phyloP scores from a whole-genome alignment of 2,888 invertebrate genomes.

The Trichopoda pennipes region DNA sequence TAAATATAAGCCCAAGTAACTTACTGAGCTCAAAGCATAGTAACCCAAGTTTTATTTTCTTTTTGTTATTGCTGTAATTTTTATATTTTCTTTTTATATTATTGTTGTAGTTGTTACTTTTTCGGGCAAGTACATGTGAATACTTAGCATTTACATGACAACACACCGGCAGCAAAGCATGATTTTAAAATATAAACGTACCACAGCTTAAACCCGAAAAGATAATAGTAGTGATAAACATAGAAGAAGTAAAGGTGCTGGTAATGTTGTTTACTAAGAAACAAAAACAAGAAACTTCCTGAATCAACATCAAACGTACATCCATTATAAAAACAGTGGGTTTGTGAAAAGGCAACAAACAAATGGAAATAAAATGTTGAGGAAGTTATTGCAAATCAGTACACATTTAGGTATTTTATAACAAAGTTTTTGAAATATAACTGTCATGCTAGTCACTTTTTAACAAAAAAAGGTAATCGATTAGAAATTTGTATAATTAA shows the following conservation, averaged over 20 bases:
- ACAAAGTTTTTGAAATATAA: too few species aligned
- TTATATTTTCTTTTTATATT: slow-evolving; percentile 16
- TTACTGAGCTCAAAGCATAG: slow-evolving; percentile 64
- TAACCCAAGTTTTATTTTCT: slow-evolving; percentile 55
- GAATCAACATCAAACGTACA: slow-evolving; percentile 22
- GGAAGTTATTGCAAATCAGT: too few species aligned
- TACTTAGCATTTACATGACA: slow-evolving; percentile 65
- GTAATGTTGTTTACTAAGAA: slow-evolving; percentile 16
- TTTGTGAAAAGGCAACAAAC: neutral
- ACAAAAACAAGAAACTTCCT: slow-evolving; percentile 53
- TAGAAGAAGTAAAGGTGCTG: slow-evolving; percentile 2
- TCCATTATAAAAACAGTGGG: slow-evolving; percentile 17
- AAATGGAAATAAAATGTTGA: too few species aligned
- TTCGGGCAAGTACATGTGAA: slow-evolving; percentile 47
- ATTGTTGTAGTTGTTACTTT: slow-evolving; percentile 11
- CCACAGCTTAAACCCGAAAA: slow-evolving; percentile 55
- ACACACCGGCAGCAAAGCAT: slow-evolving; percentile 56
- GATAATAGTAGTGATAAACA: slow-evolving; percentile 37
- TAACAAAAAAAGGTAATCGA: too few species aligned
- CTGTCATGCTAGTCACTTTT: too few species aligned
- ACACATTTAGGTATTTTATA: too few species aligned
- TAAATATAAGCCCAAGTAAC: slow-evolving; percentile 44
- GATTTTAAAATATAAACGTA: slow-evolving; percentile 60
- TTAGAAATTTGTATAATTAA: too few species aligned
- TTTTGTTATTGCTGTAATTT: slow-evolving; percentile 29